Base-by-base conservation (phyloP, 2,797 vertebrate species). In the Dryobates pubescens region DNA sequence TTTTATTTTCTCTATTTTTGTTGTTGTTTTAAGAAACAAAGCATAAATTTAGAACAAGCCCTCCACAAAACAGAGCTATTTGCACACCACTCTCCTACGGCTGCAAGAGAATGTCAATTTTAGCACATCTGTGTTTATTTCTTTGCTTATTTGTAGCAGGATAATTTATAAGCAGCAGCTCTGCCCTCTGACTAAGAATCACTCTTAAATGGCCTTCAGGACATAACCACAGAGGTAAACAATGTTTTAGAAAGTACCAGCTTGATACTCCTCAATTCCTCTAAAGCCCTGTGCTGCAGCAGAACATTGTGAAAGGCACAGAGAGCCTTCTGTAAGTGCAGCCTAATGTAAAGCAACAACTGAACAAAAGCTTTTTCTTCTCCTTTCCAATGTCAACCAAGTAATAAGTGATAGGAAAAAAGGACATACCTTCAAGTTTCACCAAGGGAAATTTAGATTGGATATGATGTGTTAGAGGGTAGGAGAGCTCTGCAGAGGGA, bases 211-310 rank as follows among this genome's bases (percentile, higher is more conserved):
- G 58, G 16, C 56, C 47, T 74, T 67, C 54, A 75, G 84, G 53
- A 82, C 38, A 65, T 19, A 94, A 85, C 51, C 67, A 85, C 84
- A 75, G 53, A 85, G 75, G 81, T 87, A 93, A 94, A 86, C 43
- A 90, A n/a, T 59, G 10, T 59, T 75, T 77, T 74, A 85, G 29
- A 64, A 87, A 85, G 38, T 20, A 36, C 41, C 64, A 72, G 63
- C 34, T 69, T n/a, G 26, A 67, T 78, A 47, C 41, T 82, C 59
- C 24, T 22, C 3, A 0, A 56, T 77, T 87, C 65, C 26, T 67
- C 49, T 43, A 70, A 79, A 93, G 85, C 57, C n/a, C 56, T 64
- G 12, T 70, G 47, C 27, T 58, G 38, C 49, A 78, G 63, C 24
- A 45, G 65, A 38, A 53, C 13, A 56, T 59, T 49, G 71, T 80